These are phyloP conservation scores for Percopsis transmontana DNA, from an alignment of 2,113 vertebrate species.

Conservation along the genomic window DNA sequence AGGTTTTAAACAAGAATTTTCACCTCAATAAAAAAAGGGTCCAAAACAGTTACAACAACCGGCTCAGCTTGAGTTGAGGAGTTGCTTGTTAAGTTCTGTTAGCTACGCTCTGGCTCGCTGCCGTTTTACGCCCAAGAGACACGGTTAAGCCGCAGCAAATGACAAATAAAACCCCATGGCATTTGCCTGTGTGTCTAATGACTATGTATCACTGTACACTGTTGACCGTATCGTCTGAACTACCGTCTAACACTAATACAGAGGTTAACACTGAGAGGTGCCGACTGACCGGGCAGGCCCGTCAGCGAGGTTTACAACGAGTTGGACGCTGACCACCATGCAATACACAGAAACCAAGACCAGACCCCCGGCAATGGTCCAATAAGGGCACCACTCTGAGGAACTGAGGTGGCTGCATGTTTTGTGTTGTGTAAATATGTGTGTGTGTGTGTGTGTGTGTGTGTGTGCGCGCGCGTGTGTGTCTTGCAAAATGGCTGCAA, in stretches of 20 bases:
- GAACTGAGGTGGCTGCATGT: slow-evolving; percentile 61
- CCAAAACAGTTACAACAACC: slow-evolving; percentile 46
- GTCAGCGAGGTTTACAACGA: slow-evolving; percentile 34
- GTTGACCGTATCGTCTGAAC: slow-evolving; percentile 30
- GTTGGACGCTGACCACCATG: slow-evolving; percentile 33
- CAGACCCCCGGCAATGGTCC: slow-evolving; percentile 30
- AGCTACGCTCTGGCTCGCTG: slow-evolving; percentile 32
- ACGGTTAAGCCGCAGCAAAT: slow-evolving; percentile 20
- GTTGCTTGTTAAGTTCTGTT: slow-evolving; percentile 31
- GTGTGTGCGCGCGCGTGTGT: slow-evolving; percentile 37
- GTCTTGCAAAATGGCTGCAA: slow-evolving; percentile 72
- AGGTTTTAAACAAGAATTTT: slow-evolving; percentile 51
- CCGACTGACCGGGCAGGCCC: slow-evolving; percentile 37
- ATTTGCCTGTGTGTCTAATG: slow-evolving; percentile 20
- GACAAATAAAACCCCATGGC: slow-evolving; percentile 26
- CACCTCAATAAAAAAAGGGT: slow-evolving; percentile 29
- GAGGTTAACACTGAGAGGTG: slow-evolving; percentile 64
- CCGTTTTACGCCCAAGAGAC: slow-evolving; percentile 10
- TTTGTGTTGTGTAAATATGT: slow-evolving; percentile 34
- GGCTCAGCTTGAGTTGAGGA: slow-evolving; percentile 71
- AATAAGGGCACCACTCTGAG: slow-evolving; percentile 47
- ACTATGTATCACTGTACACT: not conserved
- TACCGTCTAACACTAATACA: slow-evolving; percentile 44
- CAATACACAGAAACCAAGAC: slow-evolving; percentile 32
- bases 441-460: slow-evolving; percentile 23